A percentile compares a stretch with the other conserved stretches of the same genome.
Conservation (phyloP, 2,113 vertebrate genomes). For the Nothocercus julius region DNA sequence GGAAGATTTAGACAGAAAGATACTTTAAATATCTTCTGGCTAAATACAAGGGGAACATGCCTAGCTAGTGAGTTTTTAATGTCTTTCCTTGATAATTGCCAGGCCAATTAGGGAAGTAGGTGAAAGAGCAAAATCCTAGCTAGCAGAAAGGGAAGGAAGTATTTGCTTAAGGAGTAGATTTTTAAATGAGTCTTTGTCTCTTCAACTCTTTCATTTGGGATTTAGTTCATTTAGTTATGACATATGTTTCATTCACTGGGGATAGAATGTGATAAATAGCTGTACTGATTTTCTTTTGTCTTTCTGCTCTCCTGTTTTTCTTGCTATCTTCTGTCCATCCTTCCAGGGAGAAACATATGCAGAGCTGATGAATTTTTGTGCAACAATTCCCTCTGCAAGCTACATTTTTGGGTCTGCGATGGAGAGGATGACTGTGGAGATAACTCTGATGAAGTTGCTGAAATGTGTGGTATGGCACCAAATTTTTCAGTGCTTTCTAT, state of each 20-base stretch:
- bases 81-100: background rate
- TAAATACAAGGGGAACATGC: background rate
- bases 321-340: background rate
- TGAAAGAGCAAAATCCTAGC: background rate
- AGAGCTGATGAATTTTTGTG: conserved; percentile 94
- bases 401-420: conserved; percentile 94
- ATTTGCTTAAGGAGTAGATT: background rate
- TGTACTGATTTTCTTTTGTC: background rate
- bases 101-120: background rate
- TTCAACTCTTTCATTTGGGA: background rate
- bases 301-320: background rate
- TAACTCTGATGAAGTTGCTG: conserved; percentile 93
- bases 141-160: background rate
- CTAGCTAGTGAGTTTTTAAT: background rate
- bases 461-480: conserved; percentile 89
- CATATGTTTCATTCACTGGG: background rate
- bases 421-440: conserved; percentile 98
- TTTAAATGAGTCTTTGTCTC: background rate
- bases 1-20: background rate
- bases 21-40: background rate
- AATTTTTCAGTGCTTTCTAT: background rate
- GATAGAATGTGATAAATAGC: background rate
- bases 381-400: conserved; percentile 97
- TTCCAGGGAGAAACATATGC: conserved; percentile 87
- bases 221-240: background rate